Evolutionary conservation across 2,113 vertebrate species (phyloP).

Genomic region (Melanocharis versteri): DNA sequence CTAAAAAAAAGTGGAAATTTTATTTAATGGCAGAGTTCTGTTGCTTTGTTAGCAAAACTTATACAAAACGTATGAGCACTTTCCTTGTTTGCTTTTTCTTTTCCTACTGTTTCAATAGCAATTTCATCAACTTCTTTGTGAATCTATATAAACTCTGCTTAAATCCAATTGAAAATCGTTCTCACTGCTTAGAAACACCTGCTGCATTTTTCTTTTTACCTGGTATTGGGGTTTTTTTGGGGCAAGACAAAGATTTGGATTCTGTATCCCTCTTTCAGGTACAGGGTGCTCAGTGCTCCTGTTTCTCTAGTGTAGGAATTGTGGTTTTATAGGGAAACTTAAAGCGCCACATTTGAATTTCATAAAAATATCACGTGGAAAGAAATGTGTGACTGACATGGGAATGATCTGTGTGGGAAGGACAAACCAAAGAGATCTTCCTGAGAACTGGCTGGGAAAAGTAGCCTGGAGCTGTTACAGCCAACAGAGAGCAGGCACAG

Average conservation of each 20-base stretch:
- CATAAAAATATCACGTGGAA: rapidly evolving
- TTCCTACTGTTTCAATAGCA: neutral
- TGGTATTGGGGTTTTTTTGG: neutral
- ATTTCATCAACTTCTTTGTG: neutral
- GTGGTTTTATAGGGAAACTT: neutral
- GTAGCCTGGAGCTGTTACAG: neutral
- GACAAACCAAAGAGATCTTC: neutral
- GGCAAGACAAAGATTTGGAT: neutral
- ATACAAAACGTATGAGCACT: neutral
- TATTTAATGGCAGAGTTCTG: neutral
- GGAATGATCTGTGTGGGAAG: neutral
- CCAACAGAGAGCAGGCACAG: neutral
- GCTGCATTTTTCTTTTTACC: neutral
- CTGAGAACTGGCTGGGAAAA: neutral
- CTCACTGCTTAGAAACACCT: neutral
- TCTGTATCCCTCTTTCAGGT: neutral
- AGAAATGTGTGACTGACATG: neutral
- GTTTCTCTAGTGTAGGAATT: neutral
- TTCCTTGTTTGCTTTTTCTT: neutral
- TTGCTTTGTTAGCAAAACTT: neutral
- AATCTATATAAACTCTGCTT: neutral
- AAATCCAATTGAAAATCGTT: neutral
- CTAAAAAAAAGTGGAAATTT: neutral
- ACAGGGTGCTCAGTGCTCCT: neutral
- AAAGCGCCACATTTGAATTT: neutral